Conservation (phyloP, 1,140 invertebrate genomes). For the Bilobella aurantiaca region DNA sequence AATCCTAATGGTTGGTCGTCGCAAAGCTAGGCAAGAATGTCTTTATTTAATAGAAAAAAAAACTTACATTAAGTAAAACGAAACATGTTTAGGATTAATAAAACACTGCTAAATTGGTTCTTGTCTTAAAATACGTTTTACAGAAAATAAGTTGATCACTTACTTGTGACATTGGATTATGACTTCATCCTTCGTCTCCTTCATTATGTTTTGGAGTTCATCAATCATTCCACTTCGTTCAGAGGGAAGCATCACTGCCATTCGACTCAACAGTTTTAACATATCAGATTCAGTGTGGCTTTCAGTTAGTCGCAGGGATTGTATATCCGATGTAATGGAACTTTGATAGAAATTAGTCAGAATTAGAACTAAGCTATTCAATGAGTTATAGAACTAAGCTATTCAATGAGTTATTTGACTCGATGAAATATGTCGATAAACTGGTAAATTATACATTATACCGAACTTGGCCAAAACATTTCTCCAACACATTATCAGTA, state of each 20-base stretch:
- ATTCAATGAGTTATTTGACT: too few species aligned
- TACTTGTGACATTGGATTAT: constrained; percentile 33
- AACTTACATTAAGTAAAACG: neutral
- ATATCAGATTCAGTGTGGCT: constrained; percentile 13
- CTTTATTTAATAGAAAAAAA: neutral
- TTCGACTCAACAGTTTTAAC: constrained; percentile 21
- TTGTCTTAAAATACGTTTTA: too few species aligned
- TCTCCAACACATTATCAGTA: constrained; percentile 12
- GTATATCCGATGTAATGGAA: constrained; percentile 29
- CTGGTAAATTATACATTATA: too few species aligned
- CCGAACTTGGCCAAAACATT: too few species aligned
- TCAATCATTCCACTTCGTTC: constrained; percentile 15
- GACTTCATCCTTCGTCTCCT: constrained; percentile 24
- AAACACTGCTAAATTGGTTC: too few species aligned
- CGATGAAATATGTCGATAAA: too few species aligned
- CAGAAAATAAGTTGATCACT: neutral
- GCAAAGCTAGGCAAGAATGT: neutral
- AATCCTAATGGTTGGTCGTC: neutral
- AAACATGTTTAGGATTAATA: too few species aligned
- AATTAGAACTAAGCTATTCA: neutral
- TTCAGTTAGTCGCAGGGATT: constrained; percentile 22
- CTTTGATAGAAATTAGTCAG: constrained; percentile 9
- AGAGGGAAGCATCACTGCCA: constrained; percentile 11
- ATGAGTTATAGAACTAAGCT: too few species aligned
- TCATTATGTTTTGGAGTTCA: constrained; percentile 17